Evolutionary conservation across 2,797 vertebrate genomes (phyloP), one percentile per base, ranked within the genome.

Genomic region (Rhabdomys pumilio): DNA sequence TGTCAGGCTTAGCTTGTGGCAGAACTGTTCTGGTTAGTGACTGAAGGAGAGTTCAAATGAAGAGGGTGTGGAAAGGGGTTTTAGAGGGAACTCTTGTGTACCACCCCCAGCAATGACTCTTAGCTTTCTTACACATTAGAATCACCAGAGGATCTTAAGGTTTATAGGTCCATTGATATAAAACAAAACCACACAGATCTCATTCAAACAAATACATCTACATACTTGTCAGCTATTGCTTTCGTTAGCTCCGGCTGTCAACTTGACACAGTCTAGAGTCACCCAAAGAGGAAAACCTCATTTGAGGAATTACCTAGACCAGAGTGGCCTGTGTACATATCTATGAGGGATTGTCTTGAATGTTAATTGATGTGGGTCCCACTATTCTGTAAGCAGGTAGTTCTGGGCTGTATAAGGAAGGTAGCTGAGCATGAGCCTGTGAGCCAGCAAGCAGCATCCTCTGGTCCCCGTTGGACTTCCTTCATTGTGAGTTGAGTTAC

Each of bases 121-220:
- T 38, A 53, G 34, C 10, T 85, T 95, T 77, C 10, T 3, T 41
- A 22, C 26, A 91, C 69, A 69, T 77, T 89, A 47, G 34, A 85
- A 83, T 77, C 19, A 80, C 20, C 15, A 38, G 38, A 19, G 22
- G 26, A 44, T 53, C 83, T 88, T 82, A 86, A 82, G 13, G 75
- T 38, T 91, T 31, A 76, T 34, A 67, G 3, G 19, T 63, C 65
- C 7, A 26, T 50, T 61, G 85, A 69, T 26, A 81, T 75, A 26
- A 65, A 83, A 50, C 90, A 67, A 92, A 90, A 90, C 7, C 59
- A 19, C 22, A 92, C 41, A 88, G 3, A 80, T 61, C 34, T 77
- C 73, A 80, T 84, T 24, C 61, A 12, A 88, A 12, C 7, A 76
- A 61, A 41, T 12, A 41, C 5, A 75, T 26, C 41, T 44, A 41